Evolutionary conservation across 2,888 invertebrate species (phyloP), one percentile per base, ranked within the genome.

Genomic region (Prosopocoilus inquinatus): DNA sequence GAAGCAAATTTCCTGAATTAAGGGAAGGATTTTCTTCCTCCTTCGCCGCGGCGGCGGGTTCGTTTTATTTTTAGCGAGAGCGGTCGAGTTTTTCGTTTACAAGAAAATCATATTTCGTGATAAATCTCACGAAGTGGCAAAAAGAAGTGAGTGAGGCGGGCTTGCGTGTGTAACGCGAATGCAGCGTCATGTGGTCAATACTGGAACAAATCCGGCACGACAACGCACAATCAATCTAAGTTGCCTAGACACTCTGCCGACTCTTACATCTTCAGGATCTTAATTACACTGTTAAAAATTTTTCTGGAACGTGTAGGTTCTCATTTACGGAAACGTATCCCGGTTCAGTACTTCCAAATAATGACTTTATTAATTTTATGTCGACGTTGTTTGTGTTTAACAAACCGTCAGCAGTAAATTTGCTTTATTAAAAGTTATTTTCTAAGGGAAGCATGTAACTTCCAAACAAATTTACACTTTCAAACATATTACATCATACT

Each of bases 191-290:
- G 44, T 38, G 38, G 41, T 41, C 41, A 41, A 41, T 41, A 41
- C 41, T 41, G 41, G 41, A 41, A 41, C 41, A 15, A 41, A 41
- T 41, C 41, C 41, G 35, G 67, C 70, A 71, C 71, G 71, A 67
- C 67, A 71, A 71, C 69, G 69, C 69, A 70, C 71, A 69, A 71
- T 71, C 70, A 70, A 71, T 71, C 71, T 71, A 63, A 53, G 57
- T 51, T 50, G 36, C 45, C 45, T 35, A 52, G 53, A 55, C 58
- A 55, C 55, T 45, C 53, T 48, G 20, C 20, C 35, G 43, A 38
- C 35, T 16, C 13, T 52, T 59, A 54, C 50, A 59, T 59, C 55
- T 57, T 55, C 57, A 48, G 51, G 51, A 61, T 59, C 61, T 61
- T 61, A 61, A 61, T 61, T 61, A 54, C 57, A 55, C 55, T 28